Percentiles rank a stretch among this genome's conserved stretches.
phyloP scores from a whole-genome alignment of 2,888 invertebrate genomes.

The Amorpha juglandis region DNA sequence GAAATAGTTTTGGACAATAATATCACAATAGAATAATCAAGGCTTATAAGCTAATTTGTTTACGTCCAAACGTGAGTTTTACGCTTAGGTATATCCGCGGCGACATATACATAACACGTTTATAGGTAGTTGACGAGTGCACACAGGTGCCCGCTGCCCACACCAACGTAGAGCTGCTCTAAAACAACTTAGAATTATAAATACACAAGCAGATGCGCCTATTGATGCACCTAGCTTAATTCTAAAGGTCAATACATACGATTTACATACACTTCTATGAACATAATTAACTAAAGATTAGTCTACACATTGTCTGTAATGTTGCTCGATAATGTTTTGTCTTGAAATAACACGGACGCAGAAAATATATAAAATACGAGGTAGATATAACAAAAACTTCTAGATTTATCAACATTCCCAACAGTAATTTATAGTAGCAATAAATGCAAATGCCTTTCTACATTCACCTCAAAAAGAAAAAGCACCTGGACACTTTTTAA shows the following conservation, averaged over 20 bases:
- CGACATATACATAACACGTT: not conserved
- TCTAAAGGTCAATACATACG: slow-evolving; percentile 50
- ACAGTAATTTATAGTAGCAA: too few relatives aligned
- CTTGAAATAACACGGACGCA: too few relatives aligned
- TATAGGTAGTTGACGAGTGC: not conserved
- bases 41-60: too few relatives aligned
- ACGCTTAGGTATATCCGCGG: too few relatives aligned
- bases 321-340: too few relatives aligned
- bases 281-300: slow-evolving; percentile 18
- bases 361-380: too few relatives aligned
- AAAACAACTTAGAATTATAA: slow-evolving; percentile 55
- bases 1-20: too few relatives aligned
- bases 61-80: too few relatives aligned
- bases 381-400: too few relatives aligned
- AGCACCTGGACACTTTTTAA: not conserved
- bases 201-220: slow-evolving; percentile 60
- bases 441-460: too few relatives aligned
- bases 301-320: not conserved
- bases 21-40: too few relatives aligned
- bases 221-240: slow-evolving; percentile 47
- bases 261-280: slow-evolving; percentile 25
- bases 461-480: not conserved
- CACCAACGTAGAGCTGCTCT: not conserved
- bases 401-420: too few relatives aligned
- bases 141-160: slow-evolving; percentile 24